Base-by-base conservation (phyloP, 2,888 invertebrate species). In the Nasonovia ribisnigri region DNA sequence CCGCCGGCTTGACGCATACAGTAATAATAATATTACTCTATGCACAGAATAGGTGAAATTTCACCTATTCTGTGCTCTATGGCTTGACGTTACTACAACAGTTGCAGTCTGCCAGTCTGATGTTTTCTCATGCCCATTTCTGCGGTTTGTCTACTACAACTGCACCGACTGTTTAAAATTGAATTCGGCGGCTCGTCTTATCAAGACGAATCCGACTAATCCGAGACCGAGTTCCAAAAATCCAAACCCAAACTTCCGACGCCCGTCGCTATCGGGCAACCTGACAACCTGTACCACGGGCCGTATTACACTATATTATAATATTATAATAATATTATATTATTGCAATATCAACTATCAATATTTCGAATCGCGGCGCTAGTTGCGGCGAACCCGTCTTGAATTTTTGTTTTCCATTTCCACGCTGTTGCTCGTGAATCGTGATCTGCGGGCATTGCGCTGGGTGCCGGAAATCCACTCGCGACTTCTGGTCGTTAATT, bases 281-380 rank as follows among this genome's bases (percentile, higher is more conserved):
- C n/a, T 67, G n/a, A n/a, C 60, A n/a, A 67, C 77, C 36, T 77
- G 77, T 36, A 42, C 36, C 8, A 20, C 36, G 36, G 6, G 20
- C 77, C 16, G 29, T 29, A 3, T 60, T 29, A 11, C 11, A 60
- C 29, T 29, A 29, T 29, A 29, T 51, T 51, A 51, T 51, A 51
- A 51, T 51, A 51, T 51, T 51, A 46, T 77, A n/a, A n/a, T n/a
- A n/a, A n/a, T n/a, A n/a, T n/a, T n/a, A n/a, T n/a, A n/a, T n/a
- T n/a, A 77, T 36, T 20, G 20, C 36, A 77, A 36, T 36, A 77
- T 36, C 8, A 77, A 36, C 36, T 77, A 77, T 77, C 6, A 77
- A 77, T n/a, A n/a, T 77, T 77, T 77, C 77, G 36, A 77, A 77
- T 77, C 77, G 77, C 77, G 77, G 77, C 77, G 77, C 77, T 77